A percentile compares a stretch with the other conserved stretches of the same genome.
These are phyloP conservation scores for Boulengeromyrus knoepffleri DNA, from an alignment of 2,113 vertebrate species.

Conservation along the genomic window DNA sequence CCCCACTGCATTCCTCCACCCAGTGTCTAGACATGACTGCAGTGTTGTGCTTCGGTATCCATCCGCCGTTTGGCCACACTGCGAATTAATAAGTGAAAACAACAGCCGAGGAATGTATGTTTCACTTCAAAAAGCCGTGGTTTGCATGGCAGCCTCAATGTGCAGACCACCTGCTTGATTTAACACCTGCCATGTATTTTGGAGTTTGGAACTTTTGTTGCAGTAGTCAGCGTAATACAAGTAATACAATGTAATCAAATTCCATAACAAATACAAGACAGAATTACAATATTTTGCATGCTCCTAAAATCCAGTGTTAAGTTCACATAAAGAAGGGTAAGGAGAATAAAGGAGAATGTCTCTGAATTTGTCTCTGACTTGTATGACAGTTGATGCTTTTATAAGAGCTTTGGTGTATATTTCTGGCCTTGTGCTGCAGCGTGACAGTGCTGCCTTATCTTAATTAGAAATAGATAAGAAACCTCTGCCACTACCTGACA, in stretches of 20 bases:
- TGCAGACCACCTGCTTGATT: neutral
- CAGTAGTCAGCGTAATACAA: neutral
- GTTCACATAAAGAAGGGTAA: neutral
- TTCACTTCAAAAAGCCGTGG: neutral
- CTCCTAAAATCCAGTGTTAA: neutral
- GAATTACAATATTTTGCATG: neutral
- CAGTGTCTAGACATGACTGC: conserved; percentile 10
- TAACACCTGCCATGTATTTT: neutral
- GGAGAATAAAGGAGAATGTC: neutral
- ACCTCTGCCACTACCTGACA: neutral
- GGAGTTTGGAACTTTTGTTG: neutral
- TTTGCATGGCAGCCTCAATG: neutral
- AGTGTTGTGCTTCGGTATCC: neutral
- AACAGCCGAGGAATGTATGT: neutral
- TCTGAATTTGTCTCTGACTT: neutral
- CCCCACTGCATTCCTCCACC: neutral
- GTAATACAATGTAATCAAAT: neutral
- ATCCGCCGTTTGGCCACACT: neutral
- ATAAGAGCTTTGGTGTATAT: neutral
- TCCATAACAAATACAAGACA: neutral
- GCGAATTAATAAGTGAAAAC: neutral
- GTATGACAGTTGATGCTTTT: neutral
- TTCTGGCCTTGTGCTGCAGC: neutral
- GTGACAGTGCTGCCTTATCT: neutral
- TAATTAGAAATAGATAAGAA: neutral